Evolutionary conservation across 2,888 invertebrate species (phyloP), one percentile per base, ranked within the genome.

Genomic region (Peribatodes rhomboidaria): DNA sequence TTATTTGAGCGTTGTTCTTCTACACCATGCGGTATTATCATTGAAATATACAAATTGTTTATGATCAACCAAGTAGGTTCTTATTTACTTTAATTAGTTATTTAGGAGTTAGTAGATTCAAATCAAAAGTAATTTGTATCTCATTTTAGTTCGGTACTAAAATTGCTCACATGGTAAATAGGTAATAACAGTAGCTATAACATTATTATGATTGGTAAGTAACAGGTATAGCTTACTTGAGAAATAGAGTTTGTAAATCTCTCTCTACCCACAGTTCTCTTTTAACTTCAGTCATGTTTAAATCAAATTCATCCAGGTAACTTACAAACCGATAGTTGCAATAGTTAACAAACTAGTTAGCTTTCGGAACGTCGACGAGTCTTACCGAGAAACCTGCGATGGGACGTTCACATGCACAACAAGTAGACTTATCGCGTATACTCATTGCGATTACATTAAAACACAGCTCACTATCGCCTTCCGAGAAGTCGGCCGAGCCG

Each of bases 371-470:
- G 76, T 72, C 80, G 78, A 80, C 80, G 81, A 82, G 71, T 69
- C 72, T 77, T 90, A 88, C 89, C 72, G 67, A 84, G 89, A 88
- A 90, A 80, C 80, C 77, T 77, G 82, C 75, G 76, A 74, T 76
- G 76, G 74, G 81, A 78, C 79, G 85, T 84, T 87, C 81, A 81
- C 84, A 85, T 85, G 84, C 80, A 82, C 84, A 85, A 83, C 84
- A 85, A 88, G 85, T 87, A 83, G 82, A 88, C 81, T 90, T 90
- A 91, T 90, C 89, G 85, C 77, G 80, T 85, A 83, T 86, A 56
- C 35, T 90, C 88, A 83, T 82, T 85, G 85, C 89, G 92, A 93
- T 91, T 92, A 90, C 90, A 86, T 91, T 90, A 87, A 87, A 89
- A 89, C 86, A 89, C 88, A 84, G 85, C 87, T 82, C 86, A 86